Conservation (phyloP, 2,888 invertebrate species). For the Sarcophaga subvicina region DNA sequence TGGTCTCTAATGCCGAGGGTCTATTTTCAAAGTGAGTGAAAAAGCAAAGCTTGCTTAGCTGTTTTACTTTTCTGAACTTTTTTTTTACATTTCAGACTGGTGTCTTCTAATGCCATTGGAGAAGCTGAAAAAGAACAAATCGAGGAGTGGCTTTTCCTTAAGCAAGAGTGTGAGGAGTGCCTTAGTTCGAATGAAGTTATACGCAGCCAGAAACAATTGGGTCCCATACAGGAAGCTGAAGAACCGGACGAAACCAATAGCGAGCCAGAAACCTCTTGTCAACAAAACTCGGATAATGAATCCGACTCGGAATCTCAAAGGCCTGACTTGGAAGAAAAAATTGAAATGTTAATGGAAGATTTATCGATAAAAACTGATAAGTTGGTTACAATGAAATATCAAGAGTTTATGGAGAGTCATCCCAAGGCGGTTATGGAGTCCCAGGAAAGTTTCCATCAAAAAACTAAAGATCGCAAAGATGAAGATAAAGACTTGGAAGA, state of each 20-base stretch:
- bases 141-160: conserved; percentile 91
- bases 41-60: neutral
- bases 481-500: conserved; percentile 50
- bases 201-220: conserved; percentile 72
- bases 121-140: conserved; percentile 89
- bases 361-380: conserved; percentile 88
- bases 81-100: conserved; percentile 79
- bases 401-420: conserved; percentile 83
- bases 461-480: conserved; percentile 61
- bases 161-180: conserved; percentile 94
- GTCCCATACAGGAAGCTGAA: conserved; percentile 83
- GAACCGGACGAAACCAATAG: conserved; percentile 85
- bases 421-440: conserved; percentile 81
- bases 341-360: conserved; percentile 88
- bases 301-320: conserved; percentile 83
- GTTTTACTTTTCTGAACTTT: neutral
- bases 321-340: conserved; percentile 87
- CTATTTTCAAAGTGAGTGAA: conserved; percentile 85
- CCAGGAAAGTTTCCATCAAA: conserved; percentile 76
- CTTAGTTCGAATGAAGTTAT: conserved; percentile 81
- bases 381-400: conserved; percentile 85
- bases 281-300: conserved; percentile 81
- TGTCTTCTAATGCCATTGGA: conserved; percentile 87
- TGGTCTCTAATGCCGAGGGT: conserved; percentile 92
- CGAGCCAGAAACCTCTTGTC: conserved; percentile 83